These are phyloP conservation scores for Hippopotamyrus pictus DNA, from an alignment of 2,797 vertebrate species.

Conservation along the genomic window DNA sequence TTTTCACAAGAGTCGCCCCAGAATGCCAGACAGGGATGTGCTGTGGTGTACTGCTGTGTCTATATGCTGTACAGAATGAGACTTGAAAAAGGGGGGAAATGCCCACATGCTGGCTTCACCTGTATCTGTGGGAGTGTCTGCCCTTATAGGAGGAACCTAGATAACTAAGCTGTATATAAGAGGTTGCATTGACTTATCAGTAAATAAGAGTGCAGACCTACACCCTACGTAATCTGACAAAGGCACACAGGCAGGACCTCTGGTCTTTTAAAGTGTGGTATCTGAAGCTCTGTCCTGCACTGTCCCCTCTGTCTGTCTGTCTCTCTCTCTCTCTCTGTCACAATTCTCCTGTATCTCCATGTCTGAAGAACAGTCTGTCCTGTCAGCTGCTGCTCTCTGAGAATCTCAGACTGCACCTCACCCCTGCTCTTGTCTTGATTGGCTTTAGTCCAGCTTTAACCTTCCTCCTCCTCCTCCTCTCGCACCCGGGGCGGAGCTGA, in stretches of 20 bases:
- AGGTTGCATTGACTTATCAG: neutral
- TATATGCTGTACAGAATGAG: neutral
- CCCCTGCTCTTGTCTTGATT: constrained; percentile 71
- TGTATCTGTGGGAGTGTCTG: neutral
- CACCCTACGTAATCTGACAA: neutral
- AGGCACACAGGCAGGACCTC: neutral
- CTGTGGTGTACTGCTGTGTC: neutral
- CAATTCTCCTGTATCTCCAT: constrained; percentile 7
- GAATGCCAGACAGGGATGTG: neutral
- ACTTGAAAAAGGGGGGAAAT: neutral
- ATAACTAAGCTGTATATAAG: neutral
- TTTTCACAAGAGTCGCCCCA: neutral
- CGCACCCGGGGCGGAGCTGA: constrained; percentile 80
- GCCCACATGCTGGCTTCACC: neutral
- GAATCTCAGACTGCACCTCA: constrained; percentile 35
- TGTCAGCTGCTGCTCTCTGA: constrained; percentile 37
- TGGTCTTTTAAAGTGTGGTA: neutral
- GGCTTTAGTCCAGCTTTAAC: constrained; percentile 93
- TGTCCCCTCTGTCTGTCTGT: constrained; percentile 31
- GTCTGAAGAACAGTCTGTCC: constrained; percentile 34
- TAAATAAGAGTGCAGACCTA: neutral
- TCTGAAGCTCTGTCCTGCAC: constrained; percentile 25
- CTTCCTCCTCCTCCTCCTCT: constrained; percentile 76
- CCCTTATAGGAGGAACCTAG: neutral
- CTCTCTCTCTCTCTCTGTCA: neutral